Base-by-base conservation (phyloP, 1,140 invertebrate species). In the Drosophila takahashii region DNA sequence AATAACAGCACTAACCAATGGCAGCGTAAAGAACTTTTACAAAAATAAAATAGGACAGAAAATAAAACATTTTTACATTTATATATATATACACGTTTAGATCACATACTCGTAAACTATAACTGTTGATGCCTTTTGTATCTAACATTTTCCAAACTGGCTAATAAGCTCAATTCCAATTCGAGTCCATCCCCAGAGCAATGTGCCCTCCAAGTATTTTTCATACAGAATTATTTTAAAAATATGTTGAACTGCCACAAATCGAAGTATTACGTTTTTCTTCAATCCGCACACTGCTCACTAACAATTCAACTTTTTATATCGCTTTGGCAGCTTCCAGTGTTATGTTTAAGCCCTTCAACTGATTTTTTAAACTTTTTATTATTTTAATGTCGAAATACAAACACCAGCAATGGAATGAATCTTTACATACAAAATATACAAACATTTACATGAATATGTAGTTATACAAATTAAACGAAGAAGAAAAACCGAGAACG, bases 391-490 rank as follows among this genome's bases (percentile, higher is more conserved):
- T 34, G 39, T 53, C 50, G 22, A 29, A 57, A 53, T 51, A 26
- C 41, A 70, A 70, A 22, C 27, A 22, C 29, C 47, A 50, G 32
- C 6, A 69, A 51, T 58, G 41, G 51, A 77, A 74, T 36, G 64
- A 80, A 81, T 77, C 59, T 85, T 77, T 71, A 77, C 72, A 80
- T 52, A 75, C 47, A 79, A 60, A 60, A 74, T 58, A 72, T 78
- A 79, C 56, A 60, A 70, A 81, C 45, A 72, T 62, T 77, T 69
- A 79, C 59, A 72, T 67, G 66, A 71, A 71, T 76, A 85, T 77
- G 61, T 84, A 85, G 65, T 69, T 84, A 85, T 84, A 85, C 67
- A 80, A 76, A 56, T 72, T 61, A 76, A 81, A 76, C 45, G 42
- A 56, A 62, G 54, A 22, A 22, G 29, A 36, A 61, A 45, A 50